Conservation (phyloP, 2,888 invertebrate genomes). For the Aphodius sticticus region DNA sequence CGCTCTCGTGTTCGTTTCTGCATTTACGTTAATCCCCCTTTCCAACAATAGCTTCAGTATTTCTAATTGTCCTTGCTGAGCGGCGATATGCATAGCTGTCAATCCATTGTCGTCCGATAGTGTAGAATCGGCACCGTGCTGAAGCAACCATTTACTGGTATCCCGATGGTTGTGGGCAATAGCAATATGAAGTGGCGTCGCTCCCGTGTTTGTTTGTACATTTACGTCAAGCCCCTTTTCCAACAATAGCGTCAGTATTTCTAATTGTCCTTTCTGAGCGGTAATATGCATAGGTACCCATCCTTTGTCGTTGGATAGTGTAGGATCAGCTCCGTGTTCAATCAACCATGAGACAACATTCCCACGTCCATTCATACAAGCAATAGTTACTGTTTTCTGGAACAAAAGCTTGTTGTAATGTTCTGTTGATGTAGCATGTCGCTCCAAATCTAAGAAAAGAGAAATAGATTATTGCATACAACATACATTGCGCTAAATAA, state of each 20-base stretch:
- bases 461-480: no score
- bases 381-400: neutral
- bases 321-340: neutral
- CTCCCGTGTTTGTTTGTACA: no score
- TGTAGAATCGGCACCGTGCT: neutral
- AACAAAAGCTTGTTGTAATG: neutral
- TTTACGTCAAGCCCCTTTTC: no score
- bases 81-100: neutral
- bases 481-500: no score
- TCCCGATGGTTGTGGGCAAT: no score
- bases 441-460: neutral
- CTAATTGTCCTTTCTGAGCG: neutral
- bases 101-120: neutral
- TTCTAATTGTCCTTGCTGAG: neutral
- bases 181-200: no score
- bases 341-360: neutral
- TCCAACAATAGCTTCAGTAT: no score
- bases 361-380: neutral
- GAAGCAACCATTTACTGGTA: neutral
- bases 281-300: neutral
- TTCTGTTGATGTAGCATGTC: neutral
- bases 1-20: no score
- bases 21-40: no score
- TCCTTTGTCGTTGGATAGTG: neutral
- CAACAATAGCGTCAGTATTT: neutral